Evolutionary conservation across 1,140 invertebrate genomes (phyloP).

Genomic region (Nasonia giraulti): DNA sequence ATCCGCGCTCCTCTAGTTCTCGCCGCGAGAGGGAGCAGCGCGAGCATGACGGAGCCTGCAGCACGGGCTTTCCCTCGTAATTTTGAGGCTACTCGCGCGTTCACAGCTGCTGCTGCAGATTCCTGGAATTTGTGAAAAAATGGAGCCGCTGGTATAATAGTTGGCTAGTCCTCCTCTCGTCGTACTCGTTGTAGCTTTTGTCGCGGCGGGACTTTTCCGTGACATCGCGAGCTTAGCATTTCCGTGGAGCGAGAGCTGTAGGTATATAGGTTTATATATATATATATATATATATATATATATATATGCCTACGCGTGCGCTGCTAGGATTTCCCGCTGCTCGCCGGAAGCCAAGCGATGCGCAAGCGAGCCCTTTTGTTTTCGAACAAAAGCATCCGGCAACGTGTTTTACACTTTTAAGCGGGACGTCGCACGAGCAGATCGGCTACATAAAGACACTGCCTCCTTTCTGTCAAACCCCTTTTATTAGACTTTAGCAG

Average conservation of each 20-base stretch:
- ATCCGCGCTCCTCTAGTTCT: not conserved
- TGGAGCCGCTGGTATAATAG: not conserved
- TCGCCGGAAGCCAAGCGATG: constrained; percentile 47
- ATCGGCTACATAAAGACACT: not conserved
- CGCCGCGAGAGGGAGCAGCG: too few relatives aligned
- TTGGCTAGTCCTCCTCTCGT: not conserved
- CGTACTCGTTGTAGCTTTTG: not conserved
- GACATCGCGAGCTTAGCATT: constrained; percentile 44
- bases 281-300: too few relatives aligned
- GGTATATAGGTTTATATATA: not conserved
- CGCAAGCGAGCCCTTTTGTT: constrained; percentile 48
- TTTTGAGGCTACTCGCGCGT: not conserved
- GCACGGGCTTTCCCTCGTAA: not conserved
- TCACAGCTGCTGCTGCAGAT: not conserved
- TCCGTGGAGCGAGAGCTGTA: not conserved
- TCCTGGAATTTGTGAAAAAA: constrained; percentile 31
- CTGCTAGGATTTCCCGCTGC: constrained; percentile 40
- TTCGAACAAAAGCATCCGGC: constrained; percentile 53
- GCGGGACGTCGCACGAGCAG: not conserved
- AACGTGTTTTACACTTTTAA: constrained; percentile 52
- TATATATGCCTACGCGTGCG: not conserved
- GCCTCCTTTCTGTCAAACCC: constrained; percentile 15
- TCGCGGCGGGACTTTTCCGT: constrained; percentile 1
- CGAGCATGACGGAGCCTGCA: not conserved
- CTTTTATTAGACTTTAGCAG: constrained; percentile 14